A percentile compares a stretch with the other conserved stretches of the same genome.
Conservation (phyloP, 2,113 vertebrate species). For the Bagarius yarrelli region DNA sequence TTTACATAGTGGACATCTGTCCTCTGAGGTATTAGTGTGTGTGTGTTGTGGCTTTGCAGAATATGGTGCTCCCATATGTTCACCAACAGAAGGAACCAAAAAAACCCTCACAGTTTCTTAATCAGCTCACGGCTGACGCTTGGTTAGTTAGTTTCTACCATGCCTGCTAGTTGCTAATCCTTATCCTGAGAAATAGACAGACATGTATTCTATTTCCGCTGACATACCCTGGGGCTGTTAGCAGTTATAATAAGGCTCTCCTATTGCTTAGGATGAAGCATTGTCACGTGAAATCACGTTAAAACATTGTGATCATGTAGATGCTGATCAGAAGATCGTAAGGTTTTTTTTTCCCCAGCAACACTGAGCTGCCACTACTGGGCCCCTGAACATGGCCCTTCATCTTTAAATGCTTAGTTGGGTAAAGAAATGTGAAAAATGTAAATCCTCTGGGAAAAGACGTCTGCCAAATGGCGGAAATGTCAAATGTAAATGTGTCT, state of each 20-base stretch:
- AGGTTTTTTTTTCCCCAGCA: too few relatives aligned
- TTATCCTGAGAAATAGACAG: conserved; percentile 2
- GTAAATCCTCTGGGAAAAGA: too few relatives aligned
- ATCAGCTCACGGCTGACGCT: conserved; percentile 58
- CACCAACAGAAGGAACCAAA: conserved; percentile 46
- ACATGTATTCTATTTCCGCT: not conserved
- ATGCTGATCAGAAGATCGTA: too few relatives aligned
- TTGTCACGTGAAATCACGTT: too few relatives aligned
- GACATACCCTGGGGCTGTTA: not conserved
- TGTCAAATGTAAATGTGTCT: too few relatives aligned
- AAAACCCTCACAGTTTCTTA: conserved; percentile 57
- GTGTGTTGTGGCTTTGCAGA: conserved; percentile 40
- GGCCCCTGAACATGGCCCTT: too few relatives aligned
- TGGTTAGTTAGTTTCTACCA: conserved; percentile 30
- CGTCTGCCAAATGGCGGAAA: too few relatives aligned
- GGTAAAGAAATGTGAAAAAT: too few relatives aligned
- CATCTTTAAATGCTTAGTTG: too few relatives aligned
- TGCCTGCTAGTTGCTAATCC: conserved; percentile 45
- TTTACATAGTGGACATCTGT: conserved; percentile 12
- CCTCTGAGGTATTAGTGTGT: conserved; percentile 11
- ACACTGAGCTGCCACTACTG: too few relatives aligned
- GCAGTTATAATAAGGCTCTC: not conserved
- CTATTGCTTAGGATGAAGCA: not conserved
- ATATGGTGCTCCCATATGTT: conserved; percentile 68
- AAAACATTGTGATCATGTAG: too few relatives aligned